These are phyloP conservation scores for Oegoconia quadripuncta DNA, from an alignment of 2,888 invertebrate species.

Conservation along the genomic window DNA sequence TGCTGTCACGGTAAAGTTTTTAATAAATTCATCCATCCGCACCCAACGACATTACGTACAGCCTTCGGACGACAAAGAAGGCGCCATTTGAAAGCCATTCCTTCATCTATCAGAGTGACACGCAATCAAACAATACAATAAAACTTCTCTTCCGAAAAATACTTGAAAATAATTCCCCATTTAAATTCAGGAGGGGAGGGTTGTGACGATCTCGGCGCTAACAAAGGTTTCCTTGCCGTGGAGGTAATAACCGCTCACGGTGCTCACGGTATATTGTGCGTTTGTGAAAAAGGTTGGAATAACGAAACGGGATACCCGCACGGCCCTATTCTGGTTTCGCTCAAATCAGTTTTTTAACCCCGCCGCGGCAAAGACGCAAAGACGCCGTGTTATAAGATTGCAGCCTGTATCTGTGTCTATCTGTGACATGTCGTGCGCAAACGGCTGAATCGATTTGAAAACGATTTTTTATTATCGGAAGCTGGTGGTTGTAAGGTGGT, in stretches of 20 bases:
- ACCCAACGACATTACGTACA: conserved; percentile 57
- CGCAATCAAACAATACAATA: conserved; percentile 79
- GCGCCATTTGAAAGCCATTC: conserved; percentile 64
- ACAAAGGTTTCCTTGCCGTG: conserved; percentile 56
- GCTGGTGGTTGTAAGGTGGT: too few relatives aligned
- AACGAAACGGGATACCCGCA: conserved; percentile 51
- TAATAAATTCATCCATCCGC: conserved; percentile 68
- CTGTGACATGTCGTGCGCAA: too few relatives aligned
- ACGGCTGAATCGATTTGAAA: too few relatives aligned
- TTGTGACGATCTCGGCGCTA: conserved; percentile 43
- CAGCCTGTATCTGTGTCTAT: too few relatives aligned
- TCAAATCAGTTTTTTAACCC: not conserved
- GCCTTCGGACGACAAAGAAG: conserved; percentile 53
- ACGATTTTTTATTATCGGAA: too few relatives aligned
- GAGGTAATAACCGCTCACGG: conserved; percentile 62
- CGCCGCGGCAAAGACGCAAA: not conserved
- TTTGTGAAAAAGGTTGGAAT: conserved; percentile 49
- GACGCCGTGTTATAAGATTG: too few relatives aligned
- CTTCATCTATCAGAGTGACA: conserved; percentile 76
- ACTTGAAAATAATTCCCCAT: conserved; percentile 78
- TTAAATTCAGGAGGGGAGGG: conserved; percentile 72
- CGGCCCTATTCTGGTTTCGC: conserved; percentile 12
- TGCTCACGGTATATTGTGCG: conserved; percentile 54
- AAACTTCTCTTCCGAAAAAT: conserved; percentile 76
- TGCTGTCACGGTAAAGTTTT: conserved; percentile 56